These are phyloP conservation scores for Dunckerocampus dactyliophorus DNA, from an alignment of 2,113 vertebrate species.

Conservation along the genomic window DNA sequence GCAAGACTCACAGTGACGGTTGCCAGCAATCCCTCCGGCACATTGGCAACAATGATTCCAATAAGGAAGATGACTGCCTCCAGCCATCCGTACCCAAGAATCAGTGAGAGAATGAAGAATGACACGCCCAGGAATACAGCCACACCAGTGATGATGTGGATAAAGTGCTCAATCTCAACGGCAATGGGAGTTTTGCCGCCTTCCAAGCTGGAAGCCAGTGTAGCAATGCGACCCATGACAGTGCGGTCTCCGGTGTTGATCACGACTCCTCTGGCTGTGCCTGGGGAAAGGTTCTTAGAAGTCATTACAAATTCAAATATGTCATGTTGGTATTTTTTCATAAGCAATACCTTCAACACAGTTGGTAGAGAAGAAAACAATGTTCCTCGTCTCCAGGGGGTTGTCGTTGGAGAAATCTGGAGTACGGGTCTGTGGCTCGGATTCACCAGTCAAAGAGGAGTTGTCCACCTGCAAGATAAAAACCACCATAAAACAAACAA, in stretches of 20 bases:
- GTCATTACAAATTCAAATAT: background rate
- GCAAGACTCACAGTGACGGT: constrained; percentile 79
- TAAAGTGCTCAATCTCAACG: constrained; percentile 91
- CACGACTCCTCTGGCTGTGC: constrained; percentile 83
- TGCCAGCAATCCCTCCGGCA: constrained; percentile 83
- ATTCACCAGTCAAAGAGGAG: constrained; percentile 94
- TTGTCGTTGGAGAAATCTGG: constrained; percentile 92
- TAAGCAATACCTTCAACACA: constrained; percentile 85
- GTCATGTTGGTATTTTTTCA: background rate
- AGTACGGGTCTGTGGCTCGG: constrained; percentile 90
- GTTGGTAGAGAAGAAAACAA: constrained; percentile 94
- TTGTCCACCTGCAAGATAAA: constrained; percentile 82
- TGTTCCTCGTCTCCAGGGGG: constrained; percentile 91
- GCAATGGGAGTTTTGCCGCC: constrained; percentile 85
- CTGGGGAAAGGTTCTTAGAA: constrained; percentile 48
- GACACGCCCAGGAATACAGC: constrained; percentile 89
- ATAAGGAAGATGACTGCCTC: constrained; percentile 94
- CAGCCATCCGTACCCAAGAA: constrained; percentile 90
- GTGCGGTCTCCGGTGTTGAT: constrained; percentile 88
- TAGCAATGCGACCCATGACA: constrained; percentile 90
- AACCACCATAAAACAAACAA: background rate
- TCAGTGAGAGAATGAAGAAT: constrained; percentile 90
- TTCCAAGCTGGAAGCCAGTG: constrained; percentile 85
- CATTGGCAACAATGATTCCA: constrained; percentile 92
- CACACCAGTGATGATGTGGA: constrained; percentile 92